Evolutionary conservation across 2,888 invertebrate species (phyloP).

Genomic region (Macaria notata): DNA sequence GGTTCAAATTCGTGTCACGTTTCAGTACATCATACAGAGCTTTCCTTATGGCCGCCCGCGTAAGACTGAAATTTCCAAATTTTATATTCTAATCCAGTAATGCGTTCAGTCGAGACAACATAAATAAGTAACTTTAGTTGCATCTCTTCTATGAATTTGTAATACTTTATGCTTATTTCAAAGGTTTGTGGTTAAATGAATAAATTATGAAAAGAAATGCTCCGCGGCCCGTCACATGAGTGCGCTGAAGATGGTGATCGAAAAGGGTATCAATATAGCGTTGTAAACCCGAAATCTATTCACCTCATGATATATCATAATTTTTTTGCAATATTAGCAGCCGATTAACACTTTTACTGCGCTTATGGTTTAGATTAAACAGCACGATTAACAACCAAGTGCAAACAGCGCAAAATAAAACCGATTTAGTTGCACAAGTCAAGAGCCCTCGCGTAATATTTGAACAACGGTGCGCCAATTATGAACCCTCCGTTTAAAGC

Average conservation of each 20-base stretch:
- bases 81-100: slow-evolving; percentile 58
- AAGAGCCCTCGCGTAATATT: slow-evolving; percentile 13
- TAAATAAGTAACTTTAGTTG: slow-evolving; percentile 55
- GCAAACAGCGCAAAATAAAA: no score
- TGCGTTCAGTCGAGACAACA: slow-evolving; percentile 56
- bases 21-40: slow-evolving; percentile 7
- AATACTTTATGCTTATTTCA: slow-evolving; percentile 19
- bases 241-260: no score
- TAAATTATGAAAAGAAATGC: no score
- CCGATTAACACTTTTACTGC: no score
- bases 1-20: slow-evolving; percentile 10
- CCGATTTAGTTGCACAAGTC: neutral
- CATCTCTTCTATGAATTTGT: slow-evolving; percentile 35
- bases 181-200: slow-evolving; percentile 14
- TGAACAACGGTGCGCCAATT: slow-evolving; percentile 18
- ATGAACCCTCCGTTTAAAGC: slow-evolving; percentile 24
- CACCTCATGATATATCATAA: no score
- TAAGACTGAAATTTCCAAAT: slow-evolving; percentile 27
- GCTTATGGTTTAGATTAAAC: no score
- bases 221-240: no score
- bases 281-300: no score
- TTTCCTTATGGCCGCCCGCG: slow-evolving; percentile 22
- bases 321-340: no score
- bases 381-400: no score
- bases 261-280: no score